Conservation (phyloP, 2,113 vertebrate species). For the Scortum barcoo region DNA sequence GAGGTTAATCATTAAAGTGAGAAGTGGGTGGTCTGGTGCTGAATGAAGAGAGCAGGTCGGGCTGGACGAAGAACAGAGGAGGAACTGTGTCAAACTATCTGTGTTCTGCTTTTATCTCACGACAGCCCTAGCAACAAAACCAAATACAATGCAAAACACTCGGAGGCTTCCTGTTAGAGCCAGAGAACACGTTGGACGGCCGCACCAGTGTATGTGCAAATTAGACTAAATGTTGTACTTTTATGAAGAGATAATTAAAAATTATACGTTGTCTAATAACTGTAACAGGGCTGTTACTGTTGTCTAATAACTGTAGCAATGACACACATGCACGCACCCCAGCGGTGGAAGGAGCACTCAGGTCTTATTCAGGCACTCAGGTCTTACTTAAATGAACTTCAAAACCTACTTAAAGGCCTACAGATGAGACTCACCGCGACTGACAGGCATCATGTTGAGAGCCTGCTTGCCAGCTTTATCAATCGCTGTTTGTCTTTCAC, state of each 20-base stretch:
- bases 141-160: constrained; percentile 59
- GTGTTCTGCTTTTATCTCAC: constrained; percentile 55
- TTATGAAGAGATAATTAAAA: background rate
- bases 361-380: too few relatives aligned
- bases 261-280: too few relatives aligned
- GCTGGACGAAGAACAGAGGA: constrained; percentile 60
- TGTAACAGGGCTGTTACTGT: background rate
- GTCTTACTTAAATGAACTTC: too few relatives aligned
- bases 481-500: too few relatives aligned
- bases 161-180: background rate
- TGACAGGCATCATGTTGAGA: too few relatives aligned
- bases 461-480: too few relatives aligned
- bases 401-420: too few relatives aligned
- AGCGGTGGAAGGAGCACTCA: too few relatives aligned
- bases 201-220: background rate
- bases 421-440: too few relatives aligned
- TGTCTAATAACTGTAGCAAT: background rate
- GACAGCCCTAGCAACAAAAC: constrained; percentile 60
- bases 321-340: background rate
- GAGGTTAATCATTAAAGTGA: constrained; percentile 67
- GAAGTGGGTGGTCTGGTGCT: constrained; percentile 61
- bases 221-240: background rate
- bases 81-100: constrained; percentile 46
- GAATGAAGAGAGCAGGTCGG: constrained; percentile 45
- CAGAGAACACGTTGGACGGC: background rate